Percentiles rank a stretch among this genome's conserved stretches.
phyloP scores from a whole-genome alignment of 2,797 vertebrate genomes.

The Lophius americanus region DNA sequence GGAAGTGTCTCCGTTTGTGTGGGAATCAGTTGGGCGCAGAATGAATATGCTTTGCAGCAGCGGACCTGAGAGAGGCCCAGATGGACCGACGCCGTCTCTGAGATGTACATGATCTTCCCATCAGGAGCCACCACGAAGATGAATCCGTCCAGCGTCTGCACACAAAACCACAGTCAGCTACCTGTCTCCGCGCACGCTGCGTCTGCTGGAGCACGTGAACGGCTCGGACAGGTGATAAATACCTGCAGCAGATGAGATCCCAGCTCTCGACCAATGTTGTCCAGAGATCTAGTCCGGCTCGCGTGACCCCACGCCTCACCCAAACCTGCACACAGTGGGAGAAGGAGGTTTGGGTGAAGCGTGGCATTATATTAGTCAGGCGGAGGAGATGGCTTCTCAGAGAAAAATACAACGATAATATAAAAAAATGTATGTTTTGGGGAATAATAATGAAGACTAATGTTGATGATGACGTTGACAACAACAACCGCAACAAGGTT shows the following conservation, averaged over 20 bases:
- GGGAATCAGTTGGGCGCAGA: not conserved
- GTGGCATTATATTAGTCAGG: not conserved
- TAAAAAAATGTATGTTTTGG: no score
- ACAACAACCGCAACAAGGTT: no score
- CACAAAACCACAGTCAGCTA: constrained; percentile 4
- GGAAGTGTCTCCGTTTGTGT: not conserved
- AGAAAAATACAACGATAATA: no score
- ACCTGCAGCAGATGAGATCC: constrained; percentile 85
- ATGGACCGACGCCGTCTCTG: constrained; percentile 97
- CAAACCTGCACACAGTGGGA: constrained; percentile 79
- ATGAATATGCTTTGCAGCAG: not conserved
- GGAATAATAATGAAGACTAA: no score
- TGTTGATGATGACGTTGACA: no score
- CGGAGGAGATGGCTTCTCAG: no score
- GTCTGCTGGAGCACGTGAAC: no score
- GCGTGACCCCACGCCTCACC: constrained; percentile 94
- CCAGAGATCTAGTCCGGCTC: constrained; percentile 88
- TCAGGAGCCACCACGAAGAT: constrained; percentile 99
- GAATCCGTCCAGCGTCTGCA: constrained; percentile 96
- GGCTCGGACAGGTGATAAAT: not conserved
- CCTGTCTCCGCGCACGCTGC: no score
- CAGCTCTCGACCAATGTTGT: constrained; percentile 91
- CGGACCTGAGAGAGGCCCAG: constrained; percentile 96
- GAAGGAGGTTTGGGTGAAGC: not conserved
- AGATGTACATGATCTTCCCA: constrained; percentile 99